Base-by-base conservation (phyloP, 2,113 vertebrate species). In the Ginglymostoma cirratum region DNA sequence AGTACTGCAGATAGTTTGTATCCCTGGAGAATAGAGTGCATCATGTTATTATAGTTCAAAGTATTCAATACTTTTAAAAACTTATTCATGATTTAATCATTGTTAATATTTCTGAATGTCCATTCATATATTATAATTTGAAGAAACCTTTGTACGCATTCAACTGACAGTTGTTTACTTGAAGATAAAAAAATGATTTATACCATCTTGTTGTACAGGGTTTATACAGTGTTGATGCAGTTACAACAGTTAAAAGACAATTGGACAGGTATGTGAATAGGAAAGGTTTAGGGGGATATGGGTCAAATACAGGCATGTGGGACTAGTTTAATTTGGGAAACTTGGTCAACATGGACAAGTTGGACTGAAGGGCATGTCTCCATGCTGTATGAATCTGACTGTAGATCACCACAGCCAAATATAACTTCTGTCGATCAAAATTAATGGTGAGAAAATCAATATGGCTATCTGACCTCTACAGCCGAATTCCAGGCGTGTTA, bases 71-170 rank as follows among this genome's bases (percentile, higher is more conserved):
- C 27, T 72, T 72, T 72, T 38, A 83, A 83, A 21, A 15, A 78
- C 3, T 15, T n/a, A 80, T n/a, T 80, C 14, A 80, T 15, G 76
- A n/a, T 80, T 80, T 80, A 80, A 38, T n/a, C 14, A 80, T 78
- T n/a, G 76, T 80, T 80, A n/a, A 80, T 80, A 80, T 80, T 78
- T 80, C 34, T 80, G n/a, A 83, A 83, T 83, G 78, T 42, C n/a
- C 78, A 38, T 83, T 83, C 38, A 83, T 34, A 30, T 17, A n/a
- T 83, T 15, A 15, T 83, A 42, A 83, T 83, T 42, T 83, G 78
- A 83, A 83, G n/a, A 19, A 83, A 42, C 15, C 78, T 17, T 83
- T 83, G 17, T 15, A 38, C 17, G 0, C 14, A 42, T 83, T 83
- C n/a, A 38, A 19, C 4, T 42, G 78, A 42, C 78, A 83, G 38